Base-by-base conservation (phyloP, 37 sponge, comb jelly and placozoan species). In the Geodia barretti region DNA sequence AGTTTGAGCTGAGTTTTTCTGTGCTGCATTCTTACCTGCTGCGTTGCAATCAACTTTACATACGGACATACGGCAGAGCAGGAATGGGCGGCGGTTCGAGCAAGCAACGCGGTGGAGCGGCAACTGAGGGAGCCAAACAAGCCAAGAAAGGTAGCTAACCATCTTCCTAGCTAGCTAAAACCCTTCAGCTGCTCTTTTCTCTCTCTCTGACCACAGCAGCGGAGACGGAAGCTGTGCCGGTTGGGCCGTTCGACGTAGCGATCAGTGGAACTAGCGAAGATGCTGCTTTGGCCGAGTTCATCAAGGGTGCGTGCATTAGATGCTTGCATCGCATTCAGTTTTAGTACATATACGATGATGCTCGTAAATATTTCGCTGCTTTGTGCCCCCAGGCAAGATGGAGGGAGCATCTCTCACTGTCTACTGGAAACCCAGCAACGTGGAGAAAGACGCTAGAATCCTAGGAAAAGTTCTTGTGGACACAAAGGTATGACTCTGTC, bases 401-500 rank as follows among this genome's bases (percentile, higher is more conserved):
- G 77, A 86, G 79, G 40, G 21, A 5, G 70, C 41, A 2, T 36
- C 58, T 1, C 39, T 76, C 39, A 25, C 70, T 0, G 79, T 78
- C 41, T 86, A 76, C 41, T 35, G 64, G 31, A 83, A 79, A 64
- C 25, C 39, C 11, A 66, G 64, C 7, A 62, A 36, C 2, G 32
- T 77, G 14, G 72, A 69, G 4, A 88, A 77, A 24, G 79, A 71
- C 58, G 62, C 80, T 37, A 82, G 79, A 41, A 1, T 73, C 0
- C 76, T 74, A 14, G 91, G 80, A 2, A 65, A 87, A 63, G 67
- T 87, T 31, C 72, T 94, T 19, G 85, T 94, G 29, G 88, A 86
- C 72, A 63, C 88, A 3, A 93, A 93, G 94, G 93, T 86, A 39
- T 43, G 70, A 28, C 3, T 7, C n/a, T 41, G 41, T 33, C 39